These are phyloP conservation scores for Hydractinia echinata DNA, from an alignment of 30 jellyfish, hydroid and myxozoan genomes.

Conservation along the genomic window DNA sequence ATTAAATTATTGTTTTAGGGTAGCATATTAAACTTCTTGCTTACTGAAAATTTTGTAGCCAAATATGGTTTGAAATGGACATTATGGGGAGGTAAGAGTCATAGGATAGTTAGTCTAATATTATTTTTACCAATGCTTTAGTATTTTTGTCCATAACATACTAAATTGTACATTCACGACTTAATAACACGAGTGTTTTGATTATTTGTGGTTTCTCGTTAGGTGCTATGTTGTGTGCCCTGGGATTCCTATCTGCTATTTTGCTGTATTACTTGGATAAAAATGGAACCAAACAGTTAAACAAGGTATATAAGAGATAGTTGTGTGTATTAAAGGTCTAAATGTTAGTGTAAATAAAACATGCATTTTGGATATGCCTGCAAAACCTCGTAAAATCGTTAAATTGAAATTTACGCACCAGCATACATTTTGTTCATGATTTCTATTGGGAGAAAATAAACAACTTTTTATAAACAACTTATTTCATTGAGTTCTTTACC, in stretches of 20 bases:
- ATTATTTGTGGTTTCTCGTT: not conserved
- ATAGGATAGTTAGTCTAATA: not conserved
- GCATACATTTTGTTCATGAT: too few relatives aligned
- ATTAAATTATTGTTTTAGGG: conserved; percentile 49
- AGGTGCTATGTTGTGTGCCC: conserved; percentile 79
- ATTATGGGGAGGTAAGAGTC: conserved; percentile 82
- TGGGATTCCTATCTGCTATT: conserved; percentile 61
- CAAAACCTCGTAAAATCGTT: too few relatives aligned
- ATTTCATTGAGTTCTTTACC: too few relatives aligned
- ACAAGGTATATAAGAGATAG: conserved; percentile 31
- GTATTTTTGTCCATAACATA: not conserved
- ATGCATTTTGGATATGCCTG: too few relatives aligned
- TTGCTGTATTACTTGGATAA: conserved; percentile 49
- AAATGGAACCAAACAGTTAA: conserved; percentile 57
- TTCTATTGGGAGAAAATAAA: too few relatives aligned
- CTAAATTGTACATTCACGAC: too few relatives aligned
- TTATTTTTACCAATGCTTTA: not conserved
- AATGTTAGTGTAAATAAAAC: too few relatives aligned
- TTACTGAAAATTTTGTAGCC: conserved; percentile 57
- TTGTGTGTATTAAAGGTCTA: not conserved
- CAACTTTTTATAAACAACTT: too few relatives aligned
- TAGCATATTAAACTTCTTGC: conserved; percentile 65
- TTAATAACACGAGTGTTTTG: too few relatives aligned
- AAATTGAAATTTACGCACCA: too few relatives aligned
- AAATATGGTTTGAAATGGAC: conserved; percentile 67